Evolutionary conservation across 2,113 vertebrate genomes (phyloP).

Genomic region (Porphyrio hochstetteri): DNA sequence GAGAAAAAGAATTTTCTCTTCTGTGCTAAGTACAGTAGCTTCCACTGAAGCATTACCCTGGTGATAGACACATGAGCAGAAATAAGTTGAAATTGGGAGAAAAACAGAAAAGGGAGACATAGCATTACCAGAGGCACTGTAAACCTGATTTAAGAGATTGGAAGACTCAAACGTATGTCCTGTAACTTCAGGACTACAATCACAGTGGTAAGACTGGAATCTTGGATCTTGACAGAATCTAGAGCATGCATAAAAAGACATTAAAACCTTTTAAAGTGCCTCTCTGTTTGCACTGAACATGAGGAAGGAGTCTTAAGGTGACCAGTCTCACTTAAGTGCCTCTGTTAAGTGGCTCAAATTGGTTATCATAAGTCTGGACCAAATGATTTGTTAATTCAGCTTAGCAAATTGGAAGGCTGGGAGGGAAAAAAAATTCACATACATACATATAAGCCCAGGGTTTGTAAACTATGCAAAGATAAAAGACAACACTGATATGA

Average conservation of each 20-base stretch:
- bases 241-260: not conserved
- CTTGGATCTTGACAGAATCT: not conserved
- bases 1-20: not conserved
- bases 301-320: not conserved
- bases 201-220: not conserved
- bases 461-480: not conserved
- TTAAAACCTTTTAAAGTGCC: not conserved
- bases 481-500: not conserved
- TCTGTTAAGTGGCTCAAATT: not conserved
- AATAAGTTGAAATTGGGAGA: not conserved
- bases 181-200: not conserved
- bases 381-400: not conserved
- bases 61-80: not conserved
- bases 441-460: not conserved
- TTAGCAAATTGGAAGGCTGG: not conserved
- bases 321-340: not conserved
- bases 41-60: constrained; percentile 53
- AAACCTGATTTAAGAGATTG: not conserved
- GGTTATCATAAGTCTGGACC: not conserved
- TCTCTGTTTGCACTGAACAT: not conserved
- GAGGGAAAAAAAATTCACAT: not conserved
- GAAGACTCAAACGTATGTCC: not conserved
- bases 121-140: not conserved
- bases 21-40: not conserved
- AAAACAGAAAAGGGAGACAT: not conserved